These are phyloP conservation scores for Danaus melanippus DNA, from an alignment of 1,140 invertebrate species.

Conservation along the genomic window DNA sequence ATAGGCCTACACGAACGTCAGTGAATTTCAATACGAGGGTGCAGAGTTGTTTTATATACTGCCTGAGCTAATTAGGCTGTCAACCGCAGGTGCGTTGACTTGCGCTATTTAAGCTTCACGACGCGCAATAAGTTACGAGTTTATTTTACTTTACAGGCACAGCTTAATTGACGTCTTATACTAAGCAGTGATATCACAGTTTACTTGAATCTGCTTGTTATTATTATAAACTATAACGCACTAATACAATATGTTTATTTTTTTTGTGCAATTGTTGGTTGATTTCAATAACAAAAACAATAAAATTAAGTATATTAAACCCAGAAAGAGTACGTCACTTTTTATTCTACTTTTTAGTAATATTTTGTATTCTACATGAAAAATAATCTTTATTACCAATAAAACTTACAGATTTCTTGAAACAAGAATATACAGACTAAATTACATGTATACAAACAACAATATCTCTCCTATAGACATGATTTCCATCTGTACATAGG, in stretches of 20 bases:
- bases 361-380: too few relatives aligned
- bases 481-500: too few relatives aligned
- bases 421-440: too few relatives aligned
- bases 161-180: constrained; percentile 36
- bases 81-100: constrained; percentile 47
- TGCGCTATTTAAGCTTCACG: constrained; percentile 19
- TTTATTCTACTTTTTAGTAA: background rate
- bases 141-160: constrained; percentile 35
- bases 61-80: constrained; percentile 48
- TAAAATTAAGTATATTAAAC: constrained; percentile 5
- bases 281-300: too few relatives aligned
- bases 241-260: too few relatives aligned
- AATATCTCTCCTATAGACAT: too few relatives aligned
- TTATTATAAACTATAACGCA: too few relatives aligned
- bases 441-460: too few relatives aligned
- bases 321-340: background rate
- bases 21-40: constrained; percentile 16
- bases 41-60: constrained; percentile 12
- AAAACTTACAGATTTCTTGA: too few relatives aligned
- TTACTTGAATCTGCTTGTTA: too few relatives aligned
- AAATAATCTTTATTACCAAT: too few relatives aligned
- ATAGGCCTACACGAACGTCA: constrained; percentile 7
- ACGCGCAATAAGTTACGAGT: constrained; percentile 29
- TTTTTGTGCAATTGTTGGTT: too few relatives aligned
- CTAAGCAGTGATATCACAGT: background rate